A percentile compares a stretch with the other conserved stretches of the same genome.
These are phyloP conservation scores for Bombus huntii DNA, from an alignment of 1,140 invertebrate species.

Conservation along the genomic window DNA sequence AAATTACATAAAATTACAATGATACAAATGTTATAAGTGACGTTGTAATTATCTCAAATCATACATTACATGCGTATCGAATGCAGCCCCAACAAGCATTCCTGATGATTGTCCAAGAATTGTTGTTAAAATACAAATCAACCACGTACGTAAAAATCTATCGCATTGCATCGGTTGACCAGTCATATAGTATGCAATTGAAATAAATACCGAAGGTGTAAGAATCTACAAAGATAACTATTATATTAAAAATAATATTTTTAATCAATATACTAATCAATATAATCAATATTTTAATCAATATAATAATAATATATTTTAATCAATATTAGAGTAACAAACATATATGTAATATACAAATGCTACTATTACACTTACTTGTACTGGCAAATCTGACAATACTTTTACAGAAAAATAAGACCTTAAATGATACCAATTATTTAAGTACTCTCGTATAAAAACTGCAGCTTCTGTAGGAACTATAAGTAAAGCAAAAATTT, in stretches of 20 bases:
- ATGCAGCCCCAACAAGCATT: conserved; percentile 88
- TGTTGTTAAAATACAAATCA: conserved; percentile 87
- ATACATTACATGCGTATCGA: conserved; percentile 85
- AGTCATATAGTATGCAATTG: conserved; percentile 91
- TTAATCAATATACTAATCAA: too few species aligned
- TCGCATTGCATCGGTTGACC: conserved; percentile 88
- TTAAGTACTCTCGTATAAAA: conserved; percentile 93
- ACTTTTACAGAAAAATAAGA: conserved; percentile 93
- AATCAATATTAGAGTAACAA: not conserved
- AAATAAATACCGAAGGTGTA: conserved; percentile 88
- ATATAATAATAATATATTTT: too few species aligned
- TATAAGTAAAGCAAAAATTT: conserved; percentile 79
- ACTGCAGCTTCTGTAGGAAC: conserved; percentile 93
- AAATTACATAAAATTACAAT: not conserved
- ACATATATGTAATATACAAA: not conserved
- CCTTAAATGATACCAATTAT: conserved; percentile 94
- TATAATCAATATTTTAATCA: too few species aligned
- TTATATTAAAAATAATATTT: not conserved
- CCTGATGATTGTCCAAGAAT: conserved; percentile 92
- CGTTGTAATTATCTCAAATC: not conserved
- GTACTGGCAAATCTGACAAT: conserved; percentile 93
- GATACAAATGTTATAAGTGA: conserved; percentile 15
- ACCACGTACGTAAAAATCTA: conserved; percentile 88
- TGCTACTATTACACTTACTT: conserved; percentile 83
- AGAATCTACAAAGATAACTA: conserved; percentile 83